A percentile compares a stretch with the other conserved stretches of the same genome.
These are phyloP conservation scores for Micrasema longulum DNA, from an alignment of 1,140 invertebrate genomes.

Conservation along the genomic window DNA sequence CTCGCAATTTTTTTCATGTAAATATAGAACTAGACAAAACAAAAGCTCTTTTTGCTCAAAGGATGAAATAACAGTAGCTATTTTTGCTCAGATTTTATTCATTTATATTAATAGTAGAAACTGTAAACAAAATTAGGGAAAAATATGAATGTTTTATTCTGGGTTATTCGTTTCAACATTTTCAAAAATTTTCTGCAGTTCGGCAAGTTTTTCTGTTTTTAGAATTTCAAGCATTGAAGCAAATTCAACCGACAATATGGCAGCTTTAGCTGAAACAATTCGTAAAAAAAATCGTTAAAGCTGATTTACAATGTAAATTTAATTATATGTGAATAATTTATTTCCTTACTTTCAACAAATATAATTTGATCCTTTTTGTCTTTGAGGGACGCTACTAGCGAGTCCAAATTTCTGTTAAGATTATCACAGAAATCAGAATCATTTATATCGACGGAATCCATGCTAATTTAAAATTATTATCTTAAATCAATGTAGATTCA, in stretches of 20 bases:
- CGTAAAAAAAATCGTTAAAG: no score
- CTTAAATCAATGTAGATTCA: no score
- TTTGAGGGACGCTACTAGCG: neutral
- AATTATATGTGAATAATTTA: neutral
- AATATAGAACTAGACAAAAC: no score
- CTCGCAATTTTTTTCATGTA: no score
- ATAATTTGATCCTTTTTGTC: neutral
- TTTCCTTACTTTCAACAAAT: slow-evolving; percentile 11
- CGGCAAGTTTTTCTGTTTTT: neutral
- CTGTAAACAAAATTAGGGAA: neutral
- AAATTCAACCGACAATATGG: slow-evolving; percentile 25
- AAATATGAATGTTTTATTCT: neutral
- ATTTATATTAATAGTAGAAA: no score
- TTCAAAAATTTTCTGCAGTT: slow-evolving; percentile 20
- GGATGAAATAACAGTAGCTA: no score
- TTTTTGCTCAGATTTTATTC: no score
- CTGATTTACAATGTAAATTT: no score
- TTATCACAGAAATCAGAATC: slow-evolving; percentile 20
- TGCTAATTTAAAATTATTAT: no score
- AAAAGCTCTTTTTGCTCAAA: no score
- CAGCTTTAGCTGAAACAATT: slow-evolving; percentile 18
- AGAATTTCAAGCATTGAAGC: slow-evolving; percentile 1
- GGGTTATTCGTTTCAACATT: neutral
- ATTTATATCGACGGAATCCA: slow-evolving; percentile 7
- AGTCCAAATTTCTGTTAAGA: neutral